Conservation (phyloP, 1,140 invertebrate genomes). For the Sitodiplosis mosellana region DNA sequence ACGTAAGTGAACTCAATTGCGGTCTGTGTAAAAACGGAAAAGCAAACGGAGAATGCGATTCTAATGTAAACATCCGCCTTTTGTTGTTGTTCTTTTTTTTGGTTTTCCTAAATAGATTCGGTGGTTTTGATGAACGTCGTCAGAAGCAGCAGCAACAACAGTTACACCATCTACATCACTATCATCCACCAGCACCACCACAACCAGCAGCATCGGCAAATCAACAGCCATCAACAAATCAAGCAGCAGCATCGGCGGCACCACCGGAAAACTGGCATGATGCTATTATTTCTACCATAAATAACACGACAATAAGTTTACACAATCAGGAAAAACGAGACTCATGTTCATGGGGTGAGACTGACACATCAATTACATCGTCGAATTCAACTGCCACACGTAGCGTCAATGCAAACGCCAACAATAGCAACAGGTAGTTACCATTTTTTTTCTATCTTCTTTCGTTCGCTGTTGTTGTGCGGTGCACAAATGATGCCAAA, state of each 20-base stretch:
- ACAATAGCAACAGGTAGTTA: constrained; percentile 4
- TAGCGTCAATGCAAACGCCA: too few species aligned
- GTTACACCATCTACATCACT: constrained; percentile 1
- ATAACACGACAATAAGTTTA: background rate
- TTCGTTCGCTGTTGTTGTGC: too few species aligned
- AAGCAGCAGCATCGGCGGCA: background rate
- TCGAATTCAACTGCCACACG: too few species aligned
- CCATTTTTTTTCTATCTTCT: too few species aligned
- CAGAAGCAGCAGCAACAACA: too few species aligned
- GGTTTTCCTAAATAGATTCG: constrained; percentile 50
- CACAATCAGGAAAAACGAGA: constrained; percentile 29
- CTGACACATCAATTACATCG: constrained; percentile 5
- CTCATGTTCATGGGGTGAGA: constrained; percentile 14
- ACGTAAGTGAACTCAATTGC: too few species aligned
- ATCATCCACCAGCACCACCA: constrained; percentile 2
- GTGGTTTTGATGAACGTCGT: constrained; percentile 63
- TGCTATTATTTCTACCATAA: constrained; percentile 9
- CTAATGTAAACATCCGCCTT: too few species aligned
- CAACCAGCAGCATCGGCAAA: background rate
- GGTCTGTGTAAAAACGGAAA: too few species aligned
- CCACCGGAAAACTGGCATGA: constrained; percentile 5
- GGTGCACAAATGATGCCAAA: too few species aligned
- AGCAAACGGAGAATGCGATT: too few species aligned
- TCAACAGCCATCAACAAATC: constrained; percentile 2
- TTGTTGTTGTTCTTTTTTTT: too few species aligned